These are phyloP conservation scores for Tetragonula carbonaria DNA, from an alignment of 2,888 invertebrate genomes.

Conservation along the genomic window DNA sequence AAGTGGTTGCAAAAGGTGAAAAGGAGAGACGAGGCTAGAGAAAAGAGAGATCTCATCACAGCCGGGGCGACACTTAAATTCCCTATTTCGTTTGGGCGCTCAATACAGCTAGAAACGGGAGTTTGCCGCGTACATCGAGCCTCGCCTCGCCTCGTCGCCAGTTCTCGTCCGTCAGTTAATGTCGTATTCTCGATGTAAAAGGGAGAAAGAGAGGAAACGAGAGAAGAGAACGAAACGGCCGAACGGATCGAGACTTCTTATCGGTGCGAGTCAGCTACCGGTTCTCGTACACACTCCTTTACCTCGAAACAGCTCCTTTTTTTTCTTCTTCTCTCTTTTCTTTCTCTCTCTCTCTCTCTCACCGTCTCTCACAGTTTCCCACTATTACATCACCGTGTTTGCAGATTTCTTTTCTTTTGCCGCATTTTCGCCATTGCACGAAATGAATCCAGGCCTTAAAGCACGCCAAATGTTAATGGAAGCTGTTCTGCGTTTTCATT, in stretches of 20 bases:
- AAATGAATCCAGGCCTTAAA: constrained; percentile 54
- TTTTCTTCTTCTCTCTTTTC: neutral
- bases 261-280: constrained; percentile 78
- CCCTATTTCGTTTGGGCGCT: constrained; percentile 77
- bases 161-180: constrained; percentile 74
- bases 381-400: constrained; percentile 46
- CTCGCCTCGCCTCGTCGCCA: constrained; percentile 38
- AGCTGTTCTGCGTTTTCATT: constrained; percentile 78
- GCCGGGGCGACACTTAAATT: constrained; percentile 77
- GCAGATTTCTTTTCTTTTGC: constrained; percentile 45
- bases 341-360: neutral
- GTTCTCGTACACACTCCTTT: constrained; percentile 64
- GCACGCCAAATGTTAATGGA: constrained; percentile 77
- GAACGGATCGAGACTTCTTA: constrained; percentile 79
- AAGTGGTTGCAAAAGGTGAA: constrained; percentile 31
- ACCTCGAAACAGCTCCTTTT: constrained; percentile 33
- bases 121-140: constrained; percentile 62
- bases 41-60: constrained; percentile 76
- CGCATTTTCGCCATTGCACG: constrained; percentile 32
- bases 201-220: constrained; percentile 62
- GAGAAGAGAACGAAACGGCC: constrained; percentile 33
- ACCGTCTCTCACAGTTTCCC: constrained; percentile 30
- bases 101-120: constrained; percentile 66
- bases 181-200: constrained; percentile 75
- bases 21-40: constrained; percentile 45